Percentiles rank a stretch among this genome's conserved stretches.
Conservation (phyloP, 2,113 vertebrate genomes). For the Channa maculata region DNA sequence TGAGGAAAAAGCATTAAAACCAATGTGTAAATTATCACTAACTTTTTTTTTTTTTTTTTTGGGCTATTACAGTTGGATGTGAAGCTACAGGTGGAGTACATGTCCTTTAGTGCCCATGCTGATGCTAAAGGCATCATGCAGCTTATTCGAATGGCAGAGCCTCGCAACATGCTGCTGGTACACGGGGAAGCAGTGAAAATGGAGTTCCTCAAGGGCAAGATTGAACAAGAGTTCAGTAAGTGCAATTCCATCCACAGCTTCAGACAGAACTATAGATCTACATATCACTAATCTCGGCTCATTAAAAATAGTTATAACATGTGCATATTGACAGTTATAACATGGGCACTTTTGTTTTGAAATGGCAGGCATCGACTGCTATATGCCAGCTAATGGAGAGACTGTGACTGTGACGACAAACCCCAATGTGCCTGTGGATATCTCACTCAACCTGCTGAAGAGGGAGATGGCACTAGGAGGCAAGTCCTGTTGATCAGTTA, state of each 20-base stretch:
- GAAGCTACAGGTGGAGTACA: slow-evolving; percentile 99
- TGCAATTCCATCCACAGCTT: background rate
- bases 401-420: slow-evolving; percentile 89
- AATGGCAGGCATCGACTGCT: slow-evolving; percentile 89
- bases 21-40: background rate
- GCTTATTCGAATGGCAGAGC: slow-evolving; percentile 96
- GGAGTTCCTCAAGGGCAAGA: slow-evolving; percentile 98
- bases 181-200: slow-evolving; percentile 97
- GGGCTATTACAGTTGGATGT: slow-evolving; percentile 87
- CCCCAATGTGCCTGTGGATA: slow-evolving; percentile 94
- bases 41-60: slow-evolving; percentile 1
- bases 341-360: background rate
- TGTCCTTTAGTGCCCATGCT: slow-evolving; percentile 97
- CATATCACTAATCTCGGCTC: background rate
- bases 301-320: background rate
- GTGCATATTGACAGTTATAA: background rate
- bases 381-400: slow-evolving; percentile 96
- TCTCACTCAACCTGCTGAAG: slow-evolving; percentile 93
- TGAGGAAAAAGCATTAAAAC: background rate
- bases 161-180: slow-evolving; percentile 90
- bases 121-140: slow-evolving; percentile 99
- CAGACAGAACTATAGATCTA: too few relatives aligned
- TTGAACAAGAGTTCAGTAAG: slow-evolving; percentile 95
- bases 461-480: slow-evolving; percentile 91
- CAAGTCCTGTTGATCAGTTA: background rate